Evolutionary conservation across 2,113 vertebrate genomes (phyloP).

Genomic region (Kryptolebias marmoratus): DNA sequence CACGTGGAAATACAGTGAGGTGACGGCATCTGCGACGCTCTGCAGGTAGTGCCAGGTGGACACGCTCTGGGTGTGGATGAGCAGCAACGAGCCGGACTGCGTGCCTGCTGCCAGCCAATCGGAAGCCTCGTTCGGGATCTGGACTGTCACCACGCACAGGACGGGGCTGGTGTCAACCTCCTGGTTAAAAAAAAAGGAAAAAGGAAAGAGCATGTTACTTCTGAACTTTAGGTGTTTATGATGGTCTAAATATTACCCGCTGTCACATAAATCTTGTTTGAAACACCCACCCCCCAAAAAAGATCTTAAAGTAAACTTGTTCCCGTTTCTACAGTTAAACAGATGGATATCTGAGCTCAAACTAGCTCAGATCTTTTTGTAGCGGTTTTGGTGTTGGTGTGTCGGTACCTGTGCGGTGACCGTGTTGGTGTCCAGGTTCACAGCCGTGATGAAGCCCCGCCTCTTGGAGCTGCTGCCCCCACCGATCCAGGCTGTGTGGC

Average conservation of each 20-base stretch:
- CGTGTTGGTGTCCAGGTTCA: constrained; percentile 84
- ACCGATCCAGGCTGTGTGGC: constrained; percentile 85
- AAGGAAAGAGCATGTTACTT: neutral
- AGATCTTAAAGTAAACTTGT: too few relatives aligned
- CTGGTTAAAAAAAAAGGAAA: constrained; percentile 62
- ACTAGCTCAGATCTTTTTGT: too few relatives aligned
- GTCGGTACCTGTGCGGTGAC: constrained; percentile 82
- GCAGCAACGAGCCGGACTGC: constrained; percentile 87
- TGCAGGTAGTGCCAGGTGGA: constrained; percentile 82
- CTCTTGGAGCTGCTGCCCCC: constrained; percentile 85
- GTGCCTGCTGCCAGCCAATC: constrained; percentile 93
- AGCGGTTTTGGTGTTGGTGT: neutral
- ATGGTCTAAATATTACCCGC: too few relatives aligned
- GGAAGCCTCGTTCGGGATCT: constrained; percentile 80
- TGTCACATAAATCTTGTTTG: too few relatives aligned
- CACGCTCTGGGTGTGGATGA: constrained; percentile 79
- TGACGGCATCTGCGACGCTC: constrained; percentile 89
- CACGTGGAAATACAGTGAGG: constrained; percentile 87
- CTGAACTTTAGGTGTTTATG: neutral
- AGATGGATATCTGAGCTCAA: neutral
- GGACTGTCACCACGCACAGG: constrained; percentile 86
- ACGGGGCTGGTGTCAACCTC: constrained; percentile 87
- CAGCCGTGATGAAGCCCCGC: constrained; percentile 81
- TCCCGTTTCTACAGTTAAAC: neutral
- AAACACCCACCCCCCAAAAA: too few relatives aligned